Percentiles rank a stretch among this genome's conserved stretches.
phyloP scores from a whole-genome alignment of 1,140 invertebrate genomes.

The Trigoniulus corallinus region DNA sequence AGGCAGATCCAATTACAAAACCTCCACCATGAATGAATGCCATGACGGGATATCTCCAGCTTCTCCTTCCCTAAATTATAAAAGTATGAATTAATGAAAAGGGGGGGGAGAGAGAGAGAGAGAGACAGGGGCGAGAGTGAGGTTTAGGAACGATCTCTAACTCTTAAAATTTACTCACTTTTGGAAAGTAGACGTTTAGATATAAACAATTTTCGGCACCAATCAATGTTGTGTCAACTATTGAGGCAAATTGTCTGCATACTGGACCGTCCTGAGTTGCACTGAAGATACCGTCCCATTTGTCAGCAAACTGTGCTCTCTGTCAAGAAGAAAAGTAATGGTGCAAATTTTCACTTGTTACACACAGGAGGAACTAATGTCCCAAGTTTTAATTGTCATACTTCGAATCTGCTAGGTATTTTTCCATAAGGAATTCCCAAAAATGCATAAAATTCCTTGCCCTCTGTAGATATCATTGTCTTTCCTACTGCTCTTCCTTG shows the following conservation, averaged over 20 bases:
- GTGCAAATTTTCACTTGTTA: background rate
- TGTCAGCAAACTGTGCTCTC: conserved; percentile 17
- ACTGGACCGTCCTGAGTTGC: conserved; percentile 19
- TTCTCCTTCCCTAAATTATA: too few relatives aligned
- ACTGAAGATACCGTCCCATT: conserved; percentile 17
- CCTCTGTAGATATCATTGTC: too few relatives aligned
- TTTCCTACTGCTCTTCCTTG: too few relatives aligned
- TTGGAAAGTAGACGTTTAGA: conserved; percentile 47
- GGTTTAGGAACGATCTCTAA: background rate
- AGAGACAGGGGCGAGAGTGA: too few relatives aligned
- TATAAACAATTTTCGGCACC: conserved; percentile 52
- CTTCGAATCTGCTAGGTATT: background rate
- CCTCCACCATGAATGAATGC: conserved; percentile 23
- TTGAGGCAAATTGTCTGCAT: conserved; percentile 20
- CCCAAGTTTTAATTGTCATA: too few relatives aligned
- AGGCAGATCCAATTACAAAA: conserved; percentile 13
- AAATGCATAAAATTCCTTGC: background rate
- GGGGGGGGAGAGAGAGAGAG: too few relatives aligned
- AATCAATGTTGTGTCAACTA: background rate
- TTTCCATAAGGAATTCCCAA: conserved; percentile 2
- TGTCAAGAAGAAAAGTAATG: too few relatives aligned
- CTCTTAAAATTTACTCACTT: too few relatives aligned
- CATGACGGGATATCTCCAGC: too few relatives aligned
- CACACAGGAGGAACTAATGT: background rate
- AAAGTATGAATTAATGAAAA: too few relatives aligned